Conservation (phyloP, 2,888 invertebrate species). For the Ypsolopha scabrella region DNA sequence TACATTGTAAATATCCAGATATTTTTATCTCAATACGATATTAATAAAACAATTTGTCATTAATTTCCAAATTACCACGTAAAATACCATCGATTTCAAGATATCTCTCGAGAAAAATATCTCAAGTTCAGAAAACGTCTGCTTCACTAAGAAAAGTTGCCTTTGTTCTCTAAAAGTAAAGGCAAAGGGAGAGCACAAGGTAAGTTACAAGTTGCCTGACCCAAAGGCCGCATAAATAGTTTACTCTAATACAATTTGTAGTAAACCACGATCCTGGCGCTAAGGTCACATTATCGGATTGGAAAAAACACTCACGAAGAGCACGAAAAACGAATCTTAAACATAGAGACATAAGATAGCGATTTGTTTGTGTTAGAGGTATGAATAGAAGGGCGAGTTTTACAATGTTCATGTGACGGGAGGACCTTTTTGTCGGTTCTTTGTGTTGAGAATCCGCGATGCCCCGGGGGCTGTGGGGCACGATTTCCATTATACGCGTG, state of each 20-base stretch:
- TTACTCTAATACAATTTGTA: slow-evolving; percentile 70
- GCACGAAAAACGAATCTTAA: slow-evolving; percentile 34
- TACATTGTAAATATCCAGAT: too few species aligned
- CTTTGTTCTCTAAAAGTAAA: background rate
- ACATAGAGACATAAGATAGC: slow-evolving; percentile 23
- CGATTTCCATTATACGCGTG: slow-evolving; percentile 66
- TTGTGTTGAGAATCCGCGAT: slow-evolving; percentile 61
- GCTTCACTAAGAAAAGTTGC: background rate
- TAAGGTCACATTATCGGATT: slow-evolving; percentile 69
- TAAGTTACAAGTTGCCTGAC: slow-evolving; percentile 10
- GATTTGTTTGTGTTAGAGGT: slow-evolving; percentile 31
- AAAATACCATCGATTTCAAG: too few species aligned
- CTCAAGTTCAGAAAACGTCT: too few species aligned
- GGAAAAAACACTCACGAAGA: slow-evolving; percentile 61
- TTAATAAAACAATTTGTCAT: too few species aligned
- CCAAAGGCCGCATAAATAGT: slow-evolving; percentile 52
- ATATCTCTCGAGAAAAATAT: too few species aligned
- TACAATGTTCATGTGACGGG: slow-evolving; percentile 68
- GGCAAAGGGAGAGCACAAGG: background rate
- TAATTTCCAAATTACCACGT: too few species aligned
- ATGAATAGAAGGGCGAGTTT: slow-evolving; percentile 56
- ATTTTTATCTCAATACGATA: background rate
- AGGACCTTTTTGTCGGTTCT: slow-evolving; percentile 65
- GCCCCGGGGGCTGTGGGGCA: slow-evolving; percentile 54
- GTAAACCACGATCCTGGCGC: slow-evolving; percentile 68